Conservation (phyloP, 2,797 vertebrate species). For the Brachyrhaphis roseni region DNA sequence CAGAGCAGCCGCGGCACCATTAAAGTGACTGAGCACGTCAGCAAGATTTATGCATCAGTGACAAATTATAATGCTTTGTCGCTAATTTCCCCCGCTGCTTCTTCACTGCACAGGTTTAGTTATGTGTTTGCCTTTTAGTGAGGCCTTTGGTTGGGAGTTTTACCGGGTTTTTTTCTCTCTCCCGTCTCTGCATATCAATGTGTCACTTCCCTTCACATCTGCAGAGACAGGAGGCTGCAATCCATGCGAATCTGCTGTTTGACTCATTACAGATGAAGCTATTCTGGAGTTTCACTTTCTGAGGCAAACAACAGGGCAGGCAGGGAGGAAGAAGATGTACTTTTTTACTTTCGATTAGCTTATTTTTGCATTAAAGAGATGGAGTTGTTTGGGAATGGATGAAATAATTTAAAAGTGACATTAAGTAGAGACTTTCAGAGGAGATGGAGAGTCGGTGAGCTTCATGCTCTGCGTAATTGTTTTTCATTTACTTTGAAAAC, state of each 20-base stretch:
- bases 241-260: slow-evolving; percentile 67
- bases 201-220: slow-evolving; percentile 75
- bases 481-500: slow-evolving; percentile 89
- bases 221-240: slow-evolving; percentile 77
- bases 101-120: slow-evolving; percentile 79
- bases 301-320: slow-evolving; percentile 16
- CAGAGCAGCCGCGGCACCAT: slow-evolving; percentile 91
- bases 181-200: slow-evolving; percentile 65
- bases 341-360: neutral
- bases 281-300: slow-evolving; percentile 68
- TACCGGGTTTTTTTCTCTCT: slow-evolving; percentile 34
- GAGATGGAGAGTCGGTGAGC: slow-evolving; percentile 32
- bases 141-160: slow-evolving; percentile 76
- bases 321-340: slow-evolving; percentile 5
- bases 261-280: slow-evolving; percentile 67
- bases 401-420: slow-evolving; percentile 23
- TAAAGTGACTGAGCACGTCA: slow-evolving; percentile 99
- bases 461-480: slow-evolving; percentile 70
- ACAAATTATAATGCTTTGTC: slow-evolving; percentile 95
- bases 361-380: neutral
- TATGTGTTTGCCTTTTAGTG: slow-evolving; percentile 82
- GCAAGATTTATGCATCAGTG: slow-evolving; percentile 99
- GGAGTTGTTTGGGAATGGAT: neutral
- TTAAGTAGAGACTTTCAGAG: slow-evolving; percentile 33
- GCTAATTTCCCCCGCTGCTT: slow-evolving; percentile 76